Evolutionary conservation across 2,113 vertebrate genomes (phyloP), one percentile per base, ranked within the genome.

Genomic region (Sceloporus tristichus): DNA sequence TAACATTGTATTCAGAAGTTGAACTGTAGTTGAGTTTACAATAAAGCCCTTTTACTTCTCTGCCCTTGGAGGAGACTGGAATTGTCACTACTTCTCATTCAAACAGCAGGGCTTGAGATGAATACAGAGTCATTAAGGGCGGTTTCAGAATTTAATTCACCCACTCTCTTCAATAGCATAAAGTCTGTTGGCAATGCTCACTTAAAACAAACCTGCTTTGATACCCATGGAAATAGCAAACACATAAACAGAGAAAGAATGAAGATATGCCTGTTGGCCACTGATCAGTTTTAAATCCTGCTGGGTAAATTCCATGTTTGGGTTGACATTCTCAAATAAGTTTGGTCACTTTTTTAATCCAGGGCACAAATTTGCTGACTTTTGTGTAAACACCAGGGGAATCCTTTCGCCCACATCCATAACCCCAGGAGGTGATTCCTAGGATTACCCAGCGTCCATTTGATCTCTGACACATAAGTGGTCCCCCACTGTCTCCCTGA

Each of bases 401-500:
- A 82, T 97, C 96, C 65, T 98, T 97, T 84, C 96, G 96, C n/a
- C 97, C 95, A 68, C 98, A 99, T 89, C 98, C 97, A 1, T 97
- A 97, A n/a, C 97, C 98, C 95, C 98, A 98, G 25, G 97, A 97
- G 19, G 98, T 98, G 48, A 98, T 94, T 34, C 98, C 98, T 25
- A 97, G 90, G 87, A 98, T 97, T 80, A 97, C 95, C 98, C 98
- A 99, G 65, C 95, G 98, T 6, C 97, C 97, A 0, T 87, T 91
- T 90, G 97, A 94, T 2, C 90, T 96, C 91, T 97, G 98, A 85
- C 98, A 99, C 93, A 97, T 95, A 91, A 98, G 96, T 10, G 98
- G 98, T n/a, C 98, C 98, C 34, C 98, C 98, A 0, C 98, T 97
- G 96, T 98, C 98, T 5, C 98, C 97, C 89, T 97, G 97, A 81